phyloP scores from a whole-genome alignment of 92 coral and sea anemone species.

The Parazoanthus atlanticus region DNA sequence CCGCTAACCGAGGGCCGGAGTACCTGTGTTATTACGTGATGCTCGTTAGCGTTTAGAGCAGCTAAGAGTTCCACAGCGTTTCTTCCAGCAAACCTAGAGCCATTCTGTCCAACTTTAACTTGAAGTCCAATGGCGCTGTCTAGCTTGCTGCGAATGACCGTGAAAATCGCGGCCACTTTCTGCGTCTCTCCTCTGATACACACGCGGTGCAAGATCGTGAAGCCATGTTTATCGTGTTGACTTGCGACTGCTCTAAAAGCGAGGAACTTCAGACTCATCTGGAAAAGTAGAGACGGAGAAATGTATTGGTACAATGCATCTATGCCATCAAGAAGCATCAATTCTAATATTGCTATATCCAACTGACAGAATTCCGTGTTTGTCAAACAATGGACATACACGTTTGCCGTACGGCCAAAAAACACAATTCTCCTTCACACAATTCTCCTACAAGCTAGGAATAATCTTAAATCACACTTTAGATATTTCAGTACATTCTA shows the following conservation, averaged over 20 bases:
- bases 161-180: constrained; percentile 1
- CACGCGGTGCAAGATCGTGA: constrained; percentile 21
- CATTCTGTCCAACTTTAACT: constrained; percentile 31
- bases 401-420: too few species aligned
- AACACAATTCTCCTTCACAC: too few species aligned
- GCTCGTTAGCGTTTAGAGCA: constrained; percentile 3
- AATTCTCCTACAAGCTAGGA: too few species aligned
- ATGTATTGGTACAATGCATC: not conserved
- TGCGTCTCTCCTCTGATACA: constrained; percentile 39
- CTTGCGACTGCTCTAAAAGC: constrained; percentile 36
- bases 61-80: constrained; percentile 38
- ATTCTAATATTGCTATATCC: too few species aligned
- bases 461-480: too few species aligned
- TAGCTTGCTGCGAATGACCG: not conserved
- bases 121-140: constrained; percentile 36
- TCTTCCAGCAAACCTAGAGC: constrained; percentile 34
- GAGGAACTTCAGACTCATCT: constrained; percentile 40
- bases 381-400: too few species aligned
- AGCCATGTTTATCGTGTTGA: constrained; percentile 31
- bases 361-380: too few species aligned
- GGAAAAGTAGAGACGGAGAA: not conserved
- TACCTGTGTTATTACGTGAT: constrained; percentile 23
- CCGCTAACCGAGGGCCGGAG: constrained; percentile 46
- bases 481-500: too few species aligned
- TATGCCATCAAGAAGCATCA: not conserved